Percentiles rank a stretch among this genome's conserved stretches.
These are phyloP conservation scores for Lymantria monacha DNA, from an alignment of 2,888 invertebrate genomes.

Conservation along the genomic window DNA sequence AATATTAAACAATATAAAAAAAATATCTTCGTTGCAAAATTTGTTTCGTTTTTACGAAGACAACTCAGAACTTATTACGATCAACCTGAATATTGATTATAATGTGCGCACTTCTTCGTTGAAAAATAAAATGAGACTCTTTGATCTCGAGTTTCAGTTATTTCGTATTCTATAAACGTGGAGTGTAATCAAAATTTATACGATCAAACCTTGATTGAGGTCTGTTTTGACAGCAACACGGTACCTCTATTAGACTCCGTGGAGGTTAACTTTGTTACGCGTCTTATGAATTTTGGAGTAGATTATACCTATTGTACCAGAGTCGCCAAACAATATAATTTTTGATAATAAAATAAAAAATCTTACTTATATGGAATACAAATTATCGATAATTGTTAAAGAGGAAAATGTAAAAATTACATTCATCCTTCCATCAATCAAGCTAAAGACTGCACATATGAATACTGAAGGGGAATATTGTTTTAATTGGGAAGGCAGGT, in stretches of 20 bases:
- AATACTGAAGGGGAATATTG: too few relatives aligned
- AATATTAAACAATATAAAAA: too few relatives aligned
- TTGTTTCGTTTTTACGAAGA: neutral
- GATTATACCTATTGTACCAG: neutral
- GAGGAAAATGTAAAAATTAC: too few relatives aligned
- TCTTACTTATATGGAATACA: too few relatives aligned
- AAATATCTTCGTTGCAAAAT: neutral
- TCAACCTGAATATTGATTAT: conserved; percentile 40
- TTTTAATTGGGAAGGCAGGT: too few relatives aligned
- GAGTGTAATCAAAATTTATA: conserved; percentile 51
- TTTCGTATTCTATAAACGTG: conserved; percentile 37
- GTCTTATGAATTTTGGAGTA: conserved; percentile 30
- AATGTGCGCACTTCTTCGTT: conserved; percentile 38
- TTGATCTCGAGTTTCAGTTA: conserved; percentile 45
- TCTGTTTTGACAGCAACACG: conserved; percentile 31
- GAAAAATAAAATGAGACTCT: conserved; percentile 40
- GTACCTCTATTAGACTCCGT: conserved; percentile 23
- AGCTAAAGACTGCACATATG: too few relatives aligned
- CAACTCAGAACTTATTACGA: neutral
- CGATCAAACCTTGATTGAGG: conserved; percentile 33
- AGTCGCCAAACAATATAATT: too few relatives aligned
- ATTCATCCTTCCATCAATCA: too few relatives aligned
- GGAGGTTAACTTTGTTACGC: conserved; percentile 13
- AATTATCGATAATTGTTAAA: too few relatives aligned
- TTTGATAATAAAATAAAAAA: too few relatives aligned